Percentiles rank a stretch among this genome's conserved stretches.
Conservation (phyloP, 1,140 invertebrate genomes). For the Caenorhabditis tropicalis region DNA sequence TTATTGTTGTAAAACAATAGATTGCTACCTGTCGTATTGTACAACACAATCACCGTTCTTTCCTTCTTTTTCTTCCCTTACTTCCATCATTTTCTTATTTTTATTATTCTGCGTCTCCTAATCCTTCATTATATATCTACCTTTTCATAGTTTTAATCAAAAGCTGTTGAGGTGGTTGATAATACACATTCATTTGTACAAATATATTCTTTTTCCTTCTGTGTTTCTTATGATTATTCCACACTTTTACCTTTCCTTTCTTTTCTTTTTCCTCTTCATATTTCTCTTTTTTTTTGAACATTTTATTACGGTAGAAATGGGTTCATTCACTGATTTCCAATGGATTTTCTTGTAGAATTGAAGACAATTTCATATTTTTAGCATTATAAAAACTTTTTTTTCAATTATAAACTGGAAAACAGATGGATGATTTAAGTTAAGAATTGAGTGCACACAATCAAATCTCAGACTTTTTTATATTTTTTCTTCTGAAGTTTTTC, state of each 20-base stretch:
- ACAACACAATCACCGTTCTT: neutral
- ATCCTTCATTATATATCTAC: neutral
- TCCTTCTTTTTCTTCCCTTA: neutral
- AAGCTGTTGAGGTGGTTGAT: neutral
- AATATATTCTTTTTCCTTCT: neutral
- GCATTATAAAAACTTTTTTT: too few relatives aligned
- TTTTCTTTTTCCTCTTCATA: neutral
- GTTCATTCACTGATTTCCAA: slow-evolving; percentile 14
- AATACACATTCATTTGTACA: slow-evolving; percentile 42
- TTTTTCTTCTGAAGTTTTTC: too few relatives aligned
- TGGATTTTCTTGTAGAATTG: neutral
- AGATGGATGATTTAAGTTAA: too few relatives aligned
- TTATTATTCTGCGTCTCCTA: neutral
- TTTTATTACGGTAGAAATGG: neutral
- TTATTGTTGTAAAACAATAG: neutral
- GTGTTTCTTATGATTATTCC: neutral
- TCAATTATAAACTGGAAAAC: too few relatives aligned
- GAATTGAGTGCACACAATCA: too few relatives aligned
- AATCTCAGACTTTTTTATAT: too few relatives aligned
- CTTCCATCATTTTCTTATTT: slow-evolving; percentile 26
- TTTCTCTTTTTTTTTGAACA: neutral
- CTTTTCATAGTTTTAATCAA: slow-evolving; percentile 35
- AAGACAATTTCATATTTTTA: too few relatives aligned
- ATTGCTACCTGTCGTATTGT: slow-evolving; percentile 27
- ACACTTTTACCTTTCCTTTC: neutral